Base-by-base conservation (phyloP, 2,888 invertebrate genomes). In the Hyles lineata region DNA sequence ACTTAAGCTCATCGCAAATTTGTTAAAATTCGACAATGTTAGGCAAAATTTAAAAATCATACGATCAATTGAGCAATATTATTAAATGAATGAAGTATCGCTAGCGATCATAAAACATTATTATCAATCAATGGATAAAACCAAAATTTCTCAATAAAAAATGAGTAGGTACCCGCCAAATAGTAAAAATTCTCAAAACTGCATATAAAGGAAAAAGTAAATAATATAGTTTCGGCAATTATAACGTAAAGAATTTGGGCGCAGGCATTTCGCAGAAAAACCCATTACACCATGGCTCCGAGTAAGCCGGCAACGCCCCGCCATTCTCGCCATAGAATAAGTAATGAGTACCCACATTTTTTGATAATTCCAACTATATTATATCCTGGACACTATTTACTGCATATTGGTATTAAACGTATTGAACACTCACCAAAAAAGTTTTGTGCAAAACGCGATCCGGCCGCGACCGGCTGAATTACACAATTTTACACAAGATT, bases 401-500 rank as follows among this genome's bases (percentile, higher is more conserved):
- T 70, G 72, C 52, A 75, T 73, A 75, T 70, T 74, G 29, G 74
- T 72, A 73, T 43, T 50, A 72, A 72, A 74, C 55, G 59, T 58
- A 74, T 50, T 43, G 74, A 75, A 82, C 79, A 91, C 93, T 94
- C 85, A 94, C 94, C 94, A 83, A 90, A 93, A 90, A 92, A 92
- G 85, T 86, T 93, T 91, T 91, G 93, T 93, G 94, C 88, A 93
- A 93, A 91, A 88, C 85, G 90, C 90, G 89, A 92, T 92, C 93
- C 94, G 90, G 89, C 90, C 86, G 87, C 87, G 83, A 90, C 93
- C 92, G 92, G 91, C 67, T 86, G 91, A 90, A 90, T 92, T 93
- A 93, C 94, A 94, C 94, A 94, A 93, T 92, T 92, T 92, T 91
- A 91, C 93, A 93, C 94, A 92, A 93, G 91, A 93, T 92, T 93